Evolutionary conservation across 2,113 vertebrate species (phyloP).

Genomic region (Sus scrofa): T2T-Sscrofa CM000826.6:17306501-17307000

Average conservation of each 20-base stretch:
- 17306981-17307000: not conserved
- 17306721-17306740: not conserved
- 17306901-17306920: rapidly evolving
- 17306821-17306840: not conserved
- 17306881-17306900: not conserved
- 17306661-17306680: not conserved
- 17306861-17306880: not conserved
- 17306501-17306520: not conserved
- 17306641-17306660: not conserved
- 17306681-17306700: not conserved
- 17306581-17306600: not conserved
- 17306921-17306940: not conserved
- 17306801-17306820: not conserved
- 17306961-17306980: not conserved
- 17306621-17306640: not conserved
- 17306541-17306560: not conserved
- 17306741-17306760: not conserved
- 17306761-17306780: not conserved
- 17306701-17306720: not conserved
- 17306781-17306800: not conserved
- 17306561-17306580: not conserved
- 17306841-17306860: not conserved
- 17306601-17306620: not conserved
- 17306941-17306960: not conserved
- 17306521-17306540: not conserved